Evolutionary conservation across 2,113 vertebrate genomes (phyloP).

Genomic region (Apteryx owenii): DNA sequence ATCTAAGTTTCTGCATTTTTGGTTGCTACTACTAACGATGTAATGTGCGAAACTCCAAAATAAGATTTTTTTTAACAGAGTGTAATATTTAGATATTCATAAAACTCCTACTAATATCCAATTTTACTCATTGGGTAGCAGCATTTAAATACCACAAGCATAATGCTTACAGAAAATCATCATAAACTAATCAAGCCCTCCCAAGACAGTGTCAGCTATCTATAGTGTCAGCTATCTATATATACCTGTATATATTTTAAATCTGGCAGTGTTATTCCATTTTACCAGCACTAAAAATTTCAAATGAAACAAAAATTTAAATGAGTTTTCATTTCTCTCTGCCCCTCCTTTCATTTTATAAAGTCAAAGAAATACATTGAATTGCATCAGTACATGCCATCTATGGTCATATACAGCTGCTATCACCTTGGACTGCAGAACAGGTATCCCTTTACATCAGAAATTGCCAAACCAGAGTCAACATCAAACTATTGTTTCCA

Average conservation of each 20-base stretch:
- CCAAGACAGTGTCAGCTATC: background rate
- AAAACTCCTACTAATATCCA: background rate
- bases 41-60: background rate
- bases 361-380: background rate
- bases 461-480: background rate
- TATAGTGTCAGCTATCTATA: background rate
- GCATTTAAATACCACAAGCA: background rate
- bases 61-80: background rate
- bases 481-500: background rate
- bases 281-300: background rate
- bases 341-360: background rate
- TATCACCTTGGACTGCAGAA: background rate
- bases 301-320: background rate
- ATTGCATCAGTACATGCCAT: background rate
- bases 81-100: accelerated
- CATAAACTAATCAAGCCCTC: background rate
- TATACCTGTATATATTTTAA: background rate
- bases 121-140: background rate
- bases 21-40: background rate
- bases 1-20: background rate
- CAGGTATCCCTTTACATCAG: background rate
- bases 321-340: background rate
- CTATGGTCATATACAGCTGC: background rate
- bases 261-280: background rate
- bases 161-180: background rate